These are phyloP conservation scores for Cheilosia soror DNA, from an alignment of 2,888 invertebrate species.

Conservation along the genomic window DNA sequence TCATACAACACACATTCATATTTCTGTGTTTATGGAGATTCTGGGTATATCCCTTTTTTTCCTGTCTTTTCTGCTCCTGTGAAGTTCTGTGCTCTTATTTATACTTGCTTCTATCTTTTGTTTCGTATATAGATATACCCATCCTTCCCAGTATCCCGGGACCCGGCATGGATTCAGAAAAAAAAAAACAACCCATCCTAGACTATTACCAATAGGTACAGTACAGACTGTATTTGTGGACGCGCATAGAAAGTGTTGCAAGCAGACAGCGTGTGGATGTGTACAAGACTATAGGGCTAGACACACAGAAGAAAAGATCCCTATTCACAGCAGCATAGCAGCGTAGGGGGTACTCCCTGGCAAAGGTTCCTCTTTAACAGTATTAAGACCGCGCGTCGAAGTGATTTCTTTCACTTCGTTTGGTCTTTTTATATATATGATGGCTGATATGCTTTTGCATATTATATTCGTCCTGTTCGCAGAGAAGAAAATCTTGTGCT, in stretches of 20 bases:
- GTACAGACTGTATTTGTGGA: conserved; percentile 30
- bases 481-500: not conserved
- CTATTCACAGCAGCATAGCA: conserved; percentile 55
- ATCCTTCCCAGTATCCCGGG: not conserved
- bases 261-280: not conserved
- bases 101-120: conserved; percentile 62
- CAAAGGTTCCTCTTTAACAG: conserved; percentile 61
- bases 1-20: conserved; percentile 33
- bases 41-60: conserved; percentile 23
- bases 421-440: not conserved
- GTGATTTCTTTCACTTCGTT: conserved; percentile 57
- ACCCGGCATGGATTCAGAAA: conserved; percentile 16
- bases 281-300: conserved; percentile 25
- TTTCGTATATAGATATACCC: conserved; percentile 13
- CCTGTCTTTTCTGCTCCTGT: conserved; percentile 10
- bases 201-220: conserved; percentile 51
- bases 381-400: conserved; percentile 63
- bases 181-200: conserved; percentile 57
- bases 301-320: conserved; percentile 41
- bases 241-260: not conserved
- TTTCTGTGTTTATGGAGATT: conserved; percentile 43
- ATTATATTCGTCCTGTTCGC: conserved; percentile 20
- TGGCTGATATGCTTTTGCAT: not conserved
- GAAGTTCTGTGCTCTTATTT: conserved; percentile 40
- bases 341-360: conserved; percentile 47